Evolutionary conservation across 2,113 vertebrate species (phyloP), one percentile per base, ranked within the genome.

Genomic region (Oxyura jamaicensis): DNA sequence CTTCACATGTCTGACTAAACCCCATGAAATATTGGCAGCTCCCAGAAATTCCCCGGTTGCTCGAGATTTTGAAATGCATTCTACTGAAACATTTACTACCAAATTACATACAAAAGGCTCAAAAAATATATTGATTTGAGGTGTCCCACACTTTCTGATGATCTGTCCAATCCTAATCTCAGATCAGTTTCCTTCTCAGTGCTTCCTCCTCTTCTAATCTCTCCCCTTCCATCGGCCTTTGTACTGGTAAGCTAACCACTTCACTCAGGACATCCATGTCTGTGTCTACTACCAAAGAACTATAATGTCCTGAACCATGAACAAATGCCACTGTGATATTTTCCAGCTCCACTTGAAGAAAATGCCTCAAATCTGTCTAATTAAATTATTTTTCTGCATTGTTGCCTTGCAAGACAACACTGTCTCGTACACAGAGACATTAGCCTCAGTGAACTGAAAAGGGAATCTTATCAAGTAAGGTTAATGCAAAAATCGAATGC

Each of bases 311-410:
- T 56, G 39, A 52, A 66, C 83, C 25, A 19, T 4, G 33, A 92
- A 29, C 55, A 94, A 82, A 90, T 46, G 31, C 36, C 92, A 79
- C 81, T 83, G 77, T 69, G 75, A 21, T 82, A 66, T 77, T 79
- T 85, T 56, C 55, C 39, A 67, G 42, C 42, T 86, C 42, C 41
- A 35, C 36, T 41, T 76, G 91, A 96, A 88, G 81, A 73, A 52
- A 89, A 21, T 5, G 15, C 5, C 59, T 82, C 52, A 75, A 83
- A 28, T 83, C 67, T 35, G 35, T n/a, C 72, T 77, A 83, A 91
- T 88, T 50, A 83, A 46, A 85, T 93, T 53, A 50, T 73, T 96
- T 95, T 79, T 88, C 80, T 86, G 78, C 58, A 50, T 41, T 79
- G 71, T 7, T 94, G 66, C 58, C 69, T 93, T 82, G 53, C 44